phyloP scores from a whole-genome alignment of 2,888 invertebrate species.

The Argyra leucocephala region DNA sequence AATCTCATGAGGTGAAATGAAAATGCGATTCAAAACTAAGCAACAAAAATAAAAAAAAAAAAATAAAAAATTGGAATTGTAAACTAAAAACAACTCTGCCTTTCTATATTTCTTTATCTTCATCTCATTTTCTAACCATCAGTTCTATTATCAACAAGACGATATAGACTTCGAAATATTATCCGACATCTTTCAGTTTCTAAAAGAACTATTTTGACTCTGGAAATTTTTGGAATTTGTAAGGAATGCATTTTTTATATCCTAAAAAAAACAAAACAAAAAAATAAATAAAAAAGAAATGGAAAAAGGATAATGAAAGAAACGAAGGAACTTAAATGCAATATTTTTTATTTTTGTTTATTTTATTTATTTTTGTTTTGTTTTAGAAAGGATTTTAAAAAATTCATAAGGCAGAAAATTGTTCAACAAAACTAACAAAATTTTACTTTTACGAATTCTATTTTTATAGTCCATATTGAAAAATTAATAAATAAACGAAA shows the following conservation, averaged over 20 bases:
- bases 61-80: no score
- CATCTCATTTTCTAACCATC: no score
- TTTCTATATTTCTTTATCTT: no score
- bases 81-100: no score
- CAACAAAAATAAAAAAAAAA: not conserved
- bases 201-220: not conserved
- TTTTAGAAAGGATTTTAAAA: not conserved
- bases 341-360: slow-evolving; percentile 1
- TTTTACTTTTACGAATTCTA: no score
- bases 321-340: not conserved
- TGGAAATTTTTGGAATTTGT: not conserved
- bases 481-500: slow-evolving; percentile 6
- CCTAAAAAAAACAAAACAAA: no score
- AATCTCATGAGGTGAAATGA: slow-evolving; percentile 17
- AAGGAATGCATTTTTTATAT: not conserved
- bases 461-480: not conserved
- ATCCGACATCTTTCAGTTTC: not conserved
- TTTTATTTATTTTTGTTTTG: no score
- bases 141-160: not conserved
- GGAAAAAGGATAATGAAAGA: not conserved
- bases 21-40: slow-evolving; percentile 8
- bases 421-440: not conserved
- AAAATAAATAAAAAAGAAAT: not conserved
- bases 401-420: slow-evolving; percentile 4
- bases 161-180: not conserved